Evolutionary conservation across 35 echinoderm and acorn worm species (phyloP).

Genomic region (Ptychodera flava): DNA sequence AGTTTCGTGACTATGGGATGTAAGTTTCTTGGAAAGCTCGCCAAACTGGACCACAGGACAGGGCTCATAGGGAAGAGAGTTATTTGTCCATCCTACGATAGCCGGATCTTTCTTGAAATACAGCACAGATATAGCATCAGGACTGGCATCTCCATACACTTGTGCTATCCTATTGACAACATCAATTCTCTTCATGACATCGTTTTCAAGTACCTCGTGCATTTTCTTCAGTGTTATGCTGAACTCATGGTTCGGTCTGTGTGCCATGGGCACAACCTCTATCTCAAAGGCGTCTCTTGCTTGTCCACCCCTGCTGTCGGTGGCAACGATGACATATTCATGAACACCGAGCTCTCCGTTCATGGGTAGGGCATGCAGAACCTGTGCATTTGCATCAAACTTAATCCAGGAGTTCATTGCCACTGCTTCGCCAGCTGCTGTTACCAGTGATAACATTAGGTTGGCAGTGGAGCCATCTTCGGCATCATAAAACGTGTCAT

Average conservation of each 20-base stretch:
- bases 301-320: conserved; percentile 43
- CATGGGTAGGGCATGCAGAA: conserved; percentile 39
- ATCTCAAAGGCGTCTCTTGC: conserved; percentile 52
- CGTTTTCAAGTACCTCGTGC: too few species aligned
- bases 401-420: conserved; percentile 46
- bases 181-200: too few species aligned
- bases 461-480: conserved; percentile 77
- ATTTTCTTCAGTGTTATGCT: too few species aligned
- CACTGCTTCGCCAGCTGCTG: conserved; percentile 26
- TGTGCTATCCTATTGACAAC: conserved; percentile 72
- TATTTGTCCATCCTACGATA: conserved; percentile 84
- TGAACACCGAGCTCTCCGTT: not conserved
- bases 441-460: conserved; percentile 24
- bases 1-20: conserved; percentile 54
- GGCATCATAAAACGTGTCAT: conserved; percentile 64
- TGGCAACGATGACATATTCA: conserved; percentile 49
- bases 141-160: conserved; percentile 73
- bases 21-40: conserved; percentile 63
- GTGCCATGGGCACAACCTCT: conserved; percentile 33
- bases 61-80: conserved; percentile 59
- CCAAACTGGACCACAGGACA: conserved; percentile 66
- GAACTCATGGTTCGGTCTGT: not conserved
- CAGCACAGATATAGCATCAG: conserved; percentile 75
- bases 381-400: conserved; percentile 59
- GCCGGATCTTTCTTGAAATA: conserved; percentile 68